Base-by-base conservation (phyloP, 2,888 invertebrate genomes). In the Volucella bombylans region DNA sequence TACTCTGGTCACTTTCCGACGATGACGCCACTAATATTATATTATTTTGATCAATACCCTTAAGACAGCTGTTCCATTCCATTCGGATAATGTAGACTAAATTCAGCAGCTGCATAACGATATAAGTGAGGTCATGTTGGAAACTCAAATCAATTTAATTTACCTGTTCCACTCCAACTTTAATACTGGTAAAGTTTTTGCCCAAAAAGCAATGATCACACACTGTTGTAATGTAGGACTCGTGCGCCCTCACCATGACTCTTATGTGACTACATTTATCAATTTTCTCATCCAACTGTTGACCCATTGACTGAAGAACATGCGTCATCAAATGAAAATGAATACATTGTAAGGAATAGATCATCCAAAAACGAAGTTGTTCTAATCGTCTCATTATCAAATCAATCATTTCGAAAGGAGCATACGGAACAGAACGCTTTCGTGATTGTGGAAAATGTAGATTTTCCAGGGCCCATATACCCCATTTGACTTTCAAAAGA, bases 401-500 rank as follows among this genome's bases (percentile, higher is more conserved):
- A 41, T 90, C 91, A 4, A 89, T 86, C 77, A 91, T 88, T 85
- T 89, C 89, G 43, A 90, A 87, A 3, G 88, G 87, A 0, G 88
- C 89, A 69, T 89, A 91, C 0, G 90, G 87, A 14, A 87, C 69
- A 1, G 86, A 74, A 0, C 87, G 81, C 14, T 89, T 89, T 41
- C 83, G 86, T 2, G 88, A 88, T 0, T 87, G 87, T 1, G 90
- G 86, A 72, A 93, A 93, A 72, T 88, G 88, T 12, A 94, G 87
- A 83, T 92, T 92, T 86, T 93, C 92, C 54, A 94, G 88, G 2
- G 93, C 92, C 92, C 93, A 93, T 14, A 92, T 86, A 4, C 93
- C 93, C 93, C 93, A 93, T 87, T 93, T 94, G 0, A 94, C 89
- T 89, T 93, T 93, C 6, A 94, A 87, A 55, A 93, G 90, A 65